These are phyloP conservation scores for Myoxocephalus aenaeus DNA, from an alignment of 2,797 vertebrate genomes.

Conservation along the genomic window DNA sequence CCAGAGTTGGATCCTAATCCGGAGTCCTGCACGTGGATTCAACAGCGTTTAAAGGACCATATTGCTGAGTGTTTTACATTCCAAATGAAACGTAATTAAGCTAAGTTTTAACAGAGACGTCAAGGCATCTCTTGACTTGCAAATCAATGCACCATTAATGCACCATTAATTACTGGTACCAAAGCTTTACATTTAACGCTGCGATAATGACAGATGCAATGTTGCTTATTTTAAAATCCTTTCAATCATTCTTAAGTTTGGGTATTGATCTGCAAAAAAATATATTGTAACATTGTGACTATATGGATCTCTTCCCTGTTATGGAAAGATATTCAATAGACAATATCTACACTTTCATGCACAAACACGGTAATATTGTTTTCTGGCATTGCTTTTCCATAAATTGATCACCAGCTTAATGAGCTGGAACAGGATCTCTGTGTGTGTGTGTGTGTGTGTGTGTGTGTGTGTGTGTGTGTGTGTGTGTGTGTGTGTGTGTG, in stretches of 20 bases:
- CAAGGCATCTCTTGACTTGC: too few species aligned
- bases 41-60: too few species aligned
- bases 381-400: neutral
- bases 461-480: neutral
- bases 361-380: slow-evolving; percentile 1
- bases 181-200: too few species aligned
- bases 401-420: slow-evolving; percentile 3
- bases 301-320: neutral
- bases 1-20: too few species aligned
- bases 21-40: too few species aligned
- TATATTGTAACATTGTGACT: neutral
- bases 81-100: too few species aligned
- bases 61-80: too few species aligned
- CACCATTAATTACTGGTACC: too few species aligned
- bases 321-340: neutral
- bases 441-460: neutral
- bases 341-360: neutral
- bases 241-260: neutral
- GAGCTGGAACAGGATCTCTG: neutral
- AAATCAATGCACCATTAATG: too few species aligned
- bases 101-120: too few species aligned
- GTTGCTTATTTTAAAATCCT: neutral
- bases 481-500: neutral
- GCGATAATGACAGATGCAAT: neutral
- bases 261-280: neutral